Percentiles rank a stretch among this genome's conserved stretches.
phyloP scores from a whole-genome alignment of 2,797 vertebrate genomes.

The Gorsachius magnificus region DNA sequence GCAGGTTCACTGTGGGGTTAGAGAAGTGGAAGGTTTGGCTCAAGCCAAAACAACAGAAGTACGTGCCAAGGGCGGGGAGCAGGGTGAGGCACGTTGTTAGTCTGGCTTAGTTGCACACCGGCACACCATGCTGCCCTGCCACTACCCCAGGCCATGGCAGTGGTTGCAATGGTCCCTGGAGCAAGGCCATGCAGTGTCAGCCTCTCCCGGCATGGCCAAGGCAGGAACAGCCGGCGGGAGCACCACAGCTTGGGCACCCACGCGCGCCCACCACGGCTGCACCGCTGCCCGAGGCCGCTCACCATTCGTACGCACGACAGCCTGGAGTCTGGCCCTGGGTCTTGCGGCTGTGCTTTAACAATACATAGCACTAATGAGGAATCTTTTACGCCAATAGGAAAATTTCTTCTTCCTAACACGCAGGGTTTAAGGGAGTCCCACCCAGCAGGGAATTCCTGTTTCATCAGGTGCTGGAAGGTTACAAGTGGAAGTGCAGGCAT shows the following conservation, averaged over 20 bases:
- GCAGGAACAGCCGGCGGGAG: rapidly evolving
- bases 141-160: not conserved
- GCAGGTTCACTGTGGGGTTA: constrained; percentile 21
- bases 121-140: not conserved
- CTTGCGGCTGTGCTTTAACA: not conserved
- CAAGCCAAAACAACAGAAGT: not conserved
- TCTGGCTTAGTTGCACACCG: not conserved
- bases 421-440: not conserved
- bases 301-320: rapidly evolving
- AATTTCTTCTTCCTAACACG: not conserved
- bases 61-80: not conserved
- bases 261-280: rapidly evolving
- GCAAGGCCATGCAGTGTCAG: rapidly evolving
- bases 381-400: not conserved
- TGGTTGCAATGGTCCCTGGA: rapidly evolving
- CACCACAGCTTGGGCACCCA: rapidly evolving
- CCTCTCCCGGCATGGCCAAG: rapidly evolving
- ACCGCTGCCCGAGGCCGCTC: rapidly evolving
- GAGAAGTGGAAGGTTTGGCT: not conserved
- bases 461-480: not conserved
- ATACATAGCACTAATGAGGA: not conserved
- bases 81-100: not conserved
- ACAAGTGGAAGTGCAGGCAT: not conserved
- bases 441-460: not conserved
- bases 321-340: not conserved